phyloP scores from a whole-genome alignment of 2,113 vertebrate species.

The Nycticebus coucang region DNA sequence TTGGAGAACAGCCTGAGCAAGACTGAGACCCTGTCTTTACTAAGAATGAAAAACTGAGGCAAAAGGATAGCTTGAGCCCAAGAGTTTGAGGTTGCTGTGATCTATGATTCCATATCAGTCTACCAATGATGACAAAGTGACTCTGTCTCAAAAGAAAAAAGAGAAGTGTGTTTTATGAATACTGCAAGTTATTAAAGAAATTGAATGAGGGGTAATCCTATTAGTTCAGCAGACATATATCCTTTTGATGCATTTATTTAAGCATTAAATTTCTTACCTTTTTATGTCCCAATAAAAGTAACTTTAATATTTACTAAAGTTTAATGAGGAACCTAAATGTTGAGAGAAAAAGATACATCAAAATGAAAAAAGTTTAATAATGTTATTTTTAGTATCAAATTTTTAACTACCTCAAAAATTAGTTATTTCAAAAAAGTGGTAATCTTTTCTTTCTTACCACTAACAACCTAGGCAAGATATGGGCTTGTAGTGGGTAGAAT shows the following conservation, averaged over 20 bases:
- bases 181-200: background rate
- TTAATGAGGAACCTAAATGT: background rate
- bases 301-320: background rate
- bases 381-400: background rate
- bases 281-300: background rate
- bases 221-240: background rate
- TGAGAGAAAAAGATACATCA: background rate
- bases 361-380: background rate
- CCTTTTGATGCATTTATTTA: background rate
- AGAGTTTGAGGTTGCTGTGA: no score
- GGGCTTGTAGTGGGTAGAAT: background rate
- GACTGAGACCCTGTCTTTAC: no score
- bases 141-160: no score
- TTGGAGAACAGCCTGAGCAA: no score
- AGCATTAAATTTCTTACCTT: background rate
- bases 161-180: background rate
- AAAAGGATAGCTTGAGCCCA: no score
- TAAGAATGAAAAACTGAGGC: no score
- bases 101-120: no score
- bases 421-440: background rate
- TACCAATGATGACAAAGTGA: no score
- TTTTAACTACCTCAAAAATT: conserved; percentile 12
- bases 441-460: background rate
- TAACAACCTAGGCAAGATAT: background rate
- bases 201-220: background rate